These are phyloP conservation scores for Tiliqua scincoides DNA, from an alignment of 2,113 vertebrate species.

Conservation along the genomic window DNA sequence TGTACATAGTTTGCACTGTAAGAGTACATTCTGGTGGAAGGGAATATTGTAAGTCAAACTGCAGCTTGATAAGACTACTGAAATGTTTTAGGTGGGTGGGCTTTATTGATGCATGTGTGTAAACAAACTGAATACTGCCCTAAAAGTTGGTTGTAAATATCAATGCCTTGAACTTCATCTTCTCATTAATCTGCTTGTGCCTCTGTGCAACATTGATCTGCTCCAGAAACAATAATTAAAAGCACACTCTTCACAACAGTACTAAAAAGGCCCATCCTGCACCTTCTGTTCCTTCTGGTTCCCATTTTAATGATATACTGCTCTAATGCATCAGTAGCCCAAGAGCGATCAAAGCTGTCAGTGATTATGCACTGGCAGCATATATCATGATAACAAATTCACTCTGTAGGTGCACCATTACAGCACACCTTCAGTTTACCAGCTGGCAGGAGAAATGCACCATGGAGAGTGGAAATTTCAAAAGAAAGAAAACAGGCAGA, in stretches of 20 bases:
- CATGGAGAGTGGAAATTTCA: not conserved
- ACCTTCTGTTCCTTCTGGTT: not conserved
- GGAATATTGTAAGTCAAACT: no score
- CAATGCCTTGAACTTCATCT: not conserved
- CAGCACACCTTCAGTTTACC: not conserved
- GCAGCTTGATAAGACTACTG: no score
- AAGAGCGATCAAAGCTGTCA: not conserved
- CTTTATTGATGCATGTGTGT: not conserved
- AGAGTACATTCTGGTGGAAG: no score
- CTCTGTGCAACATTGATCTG: not conserved
- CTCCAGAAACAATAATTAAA: conserved; percentile 23
- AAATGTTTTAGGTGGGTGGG: no score
- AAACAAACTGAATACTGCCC: conserved; percentile 17
- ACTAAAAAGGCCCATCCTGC: not conserved
- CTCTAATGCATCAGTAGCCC: not conserved
- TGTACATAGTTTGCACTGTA: no score
- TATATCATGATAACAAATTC: conserved; percentile 17
- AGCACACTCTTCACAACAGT: not conserved
- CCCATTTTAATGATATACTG: not conserved
- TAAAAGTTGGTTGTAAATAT: not conserved
- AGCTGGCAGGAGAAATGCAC: not conserved
- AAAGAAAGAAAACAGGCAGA: not conserved
- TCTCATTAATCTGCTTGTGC: not conserved
- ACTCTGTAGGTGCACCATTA: not conserved
- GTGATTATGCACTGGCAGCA: not conserved